Conservation (phyloP, 2,888 invertebrate genomes). For the Synanthedon andrenaeformis region DNA sequence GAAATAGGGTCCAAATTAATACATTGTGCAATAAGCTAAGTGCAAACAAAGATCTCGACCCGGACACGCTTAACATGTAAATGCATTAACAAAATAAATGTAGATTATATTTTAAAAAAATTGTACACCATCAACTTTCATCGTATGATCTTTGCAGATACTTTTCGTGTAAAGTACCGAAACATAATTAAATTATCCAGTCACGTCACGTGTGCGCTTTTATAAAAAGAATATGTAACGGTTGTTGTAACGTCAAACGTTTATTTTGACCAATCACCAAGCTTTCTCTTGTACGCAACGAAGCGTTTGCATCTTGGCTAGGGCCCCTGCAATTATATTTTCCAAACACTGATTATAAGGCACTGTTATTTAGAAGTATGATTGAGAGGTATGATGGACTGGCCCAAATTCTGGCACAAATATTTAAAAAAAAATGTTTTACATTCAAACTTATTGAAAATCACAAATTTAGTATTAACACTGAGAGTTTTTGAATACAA, state of each 20-base stretch:
- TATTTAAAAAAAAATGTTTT: background rate
- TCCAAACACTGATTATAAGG: slow-evolving; percentile 29
- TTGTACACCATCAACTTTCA: background rate
- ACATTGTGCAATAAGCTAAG: slow-evolving; percentile 49
- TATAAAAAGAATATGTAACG: slow-evolving; percentile 5
- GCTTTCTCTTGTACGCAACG: no score
- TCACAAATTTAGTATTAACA: background rate
- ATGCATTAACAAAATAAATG: slow-evolving; percentile 24
- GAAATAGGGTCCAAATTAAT: slow-evolving; percentile 37
- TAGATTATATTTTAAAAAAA: slow-evolving; percentile 1
- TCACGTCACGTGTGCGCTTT: background rate
- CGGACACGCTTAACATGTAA: slow-evolving; percentile 22
- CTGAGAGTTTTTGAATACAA: background rate
- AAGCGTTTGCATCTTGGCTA: no score
- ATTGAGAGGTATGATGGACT: slow-evolving; percentile 3
- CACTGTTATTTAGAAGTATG: slow-evolving; percentile 28
- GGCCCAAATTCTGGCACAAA: background rate
- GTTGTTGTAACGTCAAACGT: no score
- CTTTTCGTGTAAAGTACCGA: background rate
- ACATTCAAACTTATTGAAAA: background rate
- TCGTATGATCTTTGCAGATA: background rate
- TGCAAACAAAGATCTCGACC: slow-evolving; percentile 23
- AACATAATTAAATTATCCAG: background rate
- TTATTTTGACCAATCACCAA: no score
- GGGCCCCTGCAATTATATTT: slow-evolving; percentile 11